Evolutionary conservation across 2,113 vertebrate species (phyloP).

Genomic region (Salvelinus fontinalis): DNA sequence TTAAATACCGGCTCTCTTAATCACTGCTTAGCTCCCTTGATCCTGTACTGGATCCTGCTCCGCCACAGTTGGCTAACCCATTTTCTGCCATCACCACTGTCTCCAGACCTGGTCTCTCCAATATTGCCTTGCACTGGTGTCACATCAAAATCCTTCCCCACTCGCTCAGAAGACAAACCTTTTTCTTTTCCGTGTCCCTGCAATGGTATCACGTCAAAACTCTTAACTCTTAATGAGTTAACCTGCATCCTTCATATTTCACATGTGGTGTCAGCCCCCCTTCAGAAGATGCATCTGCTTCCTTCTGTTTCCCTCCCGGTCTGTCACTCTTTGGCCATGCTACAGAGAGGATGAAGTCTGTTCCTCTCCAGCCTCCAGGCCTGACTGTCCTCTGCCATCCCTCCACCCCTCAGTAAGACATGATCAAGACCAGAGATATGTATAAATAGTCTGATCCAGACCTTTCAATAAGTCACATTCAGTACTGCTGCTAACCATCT

Average conservation of each 20-base stretch:
- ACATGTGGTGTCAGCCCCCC: slow-evolving; percentile 7
- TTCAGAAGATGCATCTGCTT: not conserved
- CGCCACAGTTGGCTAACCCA: slow-evolving; percentile 38
- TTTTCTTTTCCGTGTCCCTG: slow-evolving; percentile 8
- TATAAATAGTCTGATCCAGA: not conserved
- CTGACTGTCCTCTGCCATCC: not conserved
- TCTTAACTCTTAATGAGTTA: not conserved
- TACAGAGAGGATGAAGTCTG: not conserved
- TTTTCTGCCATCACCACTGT: slow-evolving; percentile 41
- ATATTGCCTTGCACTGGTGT: slow-evolving; percentile 14
- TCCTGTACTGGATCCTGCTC: slow-evolving; percentile 28
- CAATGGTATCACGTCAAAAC: too few relatives aligned
- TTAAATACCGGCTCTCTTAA: slow-evolving; percentile 67
- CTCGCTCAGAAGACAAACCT: slow-evolving; percentile 5
- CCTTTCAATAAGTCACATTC: not conserved
- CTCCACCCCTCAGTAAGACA: not conserved
- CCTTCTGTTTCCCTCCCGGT: not conserved
- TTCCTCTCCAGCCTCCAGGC: not conserved
- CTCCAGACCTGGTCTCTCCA: slow-evolving; percentile 21
- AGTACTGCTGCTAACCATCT: not conserved
- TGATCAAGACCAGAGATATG: too few relatives aligned
- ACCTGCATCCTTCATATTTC: not conserved
- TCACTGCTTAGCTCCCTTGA: slow-evolving; percentile 55
- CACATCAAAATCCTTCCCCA: slow-evolving; percentile 22
- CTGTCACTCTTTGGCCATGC: not conserved